Base-by-base conservation (phyloP, 2,888 invertebrate species). In the Volucella inanis region DNA sequence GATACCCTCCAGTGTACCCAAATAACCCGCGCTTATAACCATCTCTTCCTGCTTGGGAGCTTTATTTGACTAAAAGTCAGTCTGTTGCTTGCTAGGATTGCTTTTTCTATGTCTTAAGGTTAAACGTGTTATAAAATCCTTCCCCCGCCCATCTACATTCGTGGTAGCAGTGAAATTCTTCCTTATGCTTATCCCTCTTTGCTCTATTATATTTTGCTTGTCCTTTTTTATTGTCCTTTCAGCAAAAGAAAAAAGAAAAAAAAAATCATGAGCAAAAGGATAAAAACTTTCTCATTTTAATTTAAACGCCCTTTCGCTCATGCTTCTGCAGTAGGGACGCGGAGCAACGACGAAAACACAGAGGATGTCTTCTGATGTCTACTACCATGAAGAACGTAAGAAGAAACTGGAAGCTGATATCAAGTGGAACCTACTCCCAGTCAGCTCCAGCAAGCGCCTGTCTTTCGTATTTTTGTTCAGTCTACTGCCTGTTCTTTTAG, bases 241-340 rank as follows among this genome's bases (percentile, higher is more conserved):
- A 39, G 45, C 10, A 22, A 67, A 22, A 62, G 14, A n/a, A 49
- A 59, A 57, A 79, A 57, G 14, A 39, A 64, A 64, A 38, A 74
- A 61, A 62, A 54, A 41, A 4, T 43, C 61, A 62, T 49, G 61
- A 38, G 55, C 67, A 77, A 71, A 79, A 76, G 79, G 75, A 84
- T 80, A 80, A 79, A 67, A 84, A 80, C 79, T 84, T 85, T 81
- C 77, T 81, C 85, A 85, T 85, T 85, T 85, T 85, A 85, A 85
- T 85, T 85, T 85, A 85, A 85, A 85, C 76, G 80, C 76, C 61
- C 80, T 76, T 54, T 57, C n/a, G 8, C 47, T 12, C 39, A 9
- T 50, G 11, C n/a, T 59, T 31, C 41, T 38, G 50, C 54, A 62
- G 38, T 9, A 50, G 71, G 50, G 57, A 59, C 43, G 31, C 61